phyloP scores from a whole-genome alignment of 2,797 vertebrate species.

The Ceryle rudis region DNA sequence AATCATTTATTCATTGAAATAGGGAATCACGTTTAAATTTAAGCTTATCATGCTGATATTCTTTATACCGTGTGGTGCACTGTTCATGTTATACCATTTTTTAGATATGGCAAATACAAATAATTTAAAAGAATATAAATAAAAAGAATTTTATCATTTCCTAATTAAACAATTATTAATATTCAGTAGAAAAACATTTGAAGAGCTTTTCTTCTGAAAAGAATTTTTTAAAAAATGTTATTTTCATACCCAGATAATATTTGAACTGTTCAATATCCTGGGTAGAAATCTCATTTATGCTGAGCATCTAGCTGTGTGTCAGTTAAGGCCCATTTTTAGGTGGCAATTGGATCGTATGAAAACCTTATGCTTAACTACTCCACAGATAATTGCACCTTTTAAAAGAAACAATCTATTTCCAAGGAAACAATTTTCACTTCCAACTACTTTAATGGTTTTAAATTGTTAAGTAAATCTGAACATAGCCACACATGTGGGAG shows the following conservation, averaged over 20 bases:
- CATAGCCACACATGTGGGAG: neutral
- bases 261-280: neutral
- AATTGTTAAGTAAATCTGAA: neutral
- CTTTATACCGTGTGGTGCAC: neutral
- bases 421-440: neutral
- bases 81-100: neutral
- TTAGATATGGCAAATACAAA: neutral
- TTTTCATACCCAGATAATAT: neutral
- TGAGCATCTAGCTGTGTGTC: neutral
- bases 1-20: neutral
- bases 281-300: neutral
- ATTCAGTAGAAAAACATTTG: neutral
- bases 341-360: neutral
- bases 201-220: neutral
- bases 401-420: neutral
- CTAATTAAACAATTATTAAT: neutral
- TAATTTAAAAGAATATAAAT: neutral
- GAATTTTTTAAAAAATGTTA: neutral
- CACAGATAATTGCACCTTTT: neutral
- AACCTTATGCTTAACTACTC: neutral
- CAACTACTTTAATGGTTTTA: neutral
- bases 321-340: neutral
- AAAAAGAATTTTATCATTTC: neutral
- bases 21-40: neutral
- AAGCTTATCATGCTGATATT: neutral